Base-by-base conservation (phyloP, 2,888 invertebrate species). In the Steinernema hermaphroditum region DNA sequence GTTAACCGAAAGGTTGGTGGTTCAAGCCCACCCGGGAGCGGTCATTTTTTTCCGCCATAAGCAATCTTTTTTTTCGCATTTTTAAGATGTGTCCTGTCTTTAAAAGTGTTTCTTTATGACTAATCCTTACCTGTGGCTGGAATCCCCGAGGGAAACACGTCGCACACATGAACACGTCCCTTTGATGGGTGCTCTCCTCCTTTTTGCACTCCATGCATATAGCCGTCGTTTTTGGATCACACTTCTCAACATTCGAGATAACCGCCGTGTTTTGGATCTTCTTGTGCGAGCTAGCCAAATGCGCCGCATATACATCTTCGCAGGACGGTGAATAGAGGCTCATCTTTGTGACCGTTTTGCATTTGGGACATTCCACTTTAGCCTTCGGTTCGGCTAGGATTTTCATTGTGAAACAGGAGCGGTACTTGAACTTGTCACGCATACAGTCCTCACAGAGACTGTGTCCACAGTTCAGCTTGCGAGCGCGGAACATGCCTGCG, bases 1-100 rank as follows among this genome's bases (percentile, higher is more conserved):
- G 93, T 93, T 93, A 93, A 93, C 93, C 93, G 93, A 93, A 93
- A 93, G 93, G 93, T 93, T 93, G 93, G 78, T 77, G 78, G 78
- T 78, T 79, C 78, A 69, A 78, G 46, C 19, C 46, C 46, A 46
- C 46, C 19, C 46, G 46, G 46, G 46, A 19, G n/a, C n/a, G 19
- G 16, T 46, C 46, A n/a, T 46, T 46, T 46, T 46, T n/a, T n/a
- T n/a, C n/a, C n/a, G n/a, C n/a, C n/a, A n/a, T n/a, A n/a, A n/a
- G n/a, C n/a, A n/a, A n/a, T n/a, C n/a, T n/a, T n/a, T n/a, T n/a
- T n/a, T n/a, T n/a, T n/a, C n/a, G n/a, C n/a, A n/a, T n/a, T n/a
- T n/a, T n/a, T n/a, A n/a, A n/a, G n/a, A n/a, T n/a, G n/a, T n/a
- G n/a, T 41, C 43, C 9, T 8, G 43, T 8, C 16, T 41, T 41